Evolutionary conservation across 2,888 invertebrate genomes (phyloP), one percentile per base, ranked within the genome.

Genomic region (Chrysomela aeneicollis): DNA sequence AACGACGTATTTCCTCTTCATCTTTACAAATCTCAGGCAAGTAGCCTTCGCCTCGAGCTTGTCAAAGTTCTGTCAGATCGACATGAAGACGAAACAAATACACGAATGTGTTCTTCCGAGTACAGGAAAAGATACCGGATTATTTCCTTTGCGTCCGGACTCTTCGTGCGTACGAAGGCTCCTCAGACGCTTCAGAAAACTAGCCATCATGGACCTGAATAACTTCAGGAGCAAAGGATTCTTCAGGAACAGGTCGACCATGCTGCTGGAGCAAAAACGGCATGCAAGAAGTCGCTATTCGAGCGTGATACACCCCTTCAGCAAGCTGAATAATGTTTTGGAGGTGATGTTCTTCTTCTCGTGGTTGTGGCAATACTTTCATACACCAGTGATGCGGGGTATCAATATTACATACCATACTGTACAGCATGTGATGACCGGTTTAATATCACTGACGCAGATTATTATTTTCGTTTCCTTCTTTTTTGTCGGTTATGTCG

Each of bases 221-320:
- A 18, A 52, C 30, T 30, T 26, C 17, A 54, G 50, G 37, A 50
- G 63, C 67, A 64, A 66, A 35, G 51, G 60, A 12, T 70, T 71
- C 49, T 73, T 68, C 46, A 57, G 70, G 18, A 71, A 73, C 42
- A 68, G 62, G 26, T 71, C 71, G 0, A 64, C 68, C 9, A 69
- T 71, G 67, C 47, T 67, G n/a, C 21, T 30, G 6, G 74, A 74
- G 55, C 70, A 68, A 59, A 69, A 63, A 57, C 46, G 71, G 17
- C 71, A 74, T 57, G 59, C 59, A n/a, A 58, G 37, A 30, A 59
- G 52, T 12, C 19, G 22, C 2, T 9, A 66, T 50, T n/a, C 58
- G 4, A 69, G 46, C 60, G 66, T 75, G 21, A 74, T 74, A 26
- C 75, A 75, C 57, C 75, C 75, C 0, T 70, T 75, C 59, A 75